Evolutionary conservation across 1,140 invertebrate genomes (phyloP).

Genomic region (Papilio polytes): DNA sequence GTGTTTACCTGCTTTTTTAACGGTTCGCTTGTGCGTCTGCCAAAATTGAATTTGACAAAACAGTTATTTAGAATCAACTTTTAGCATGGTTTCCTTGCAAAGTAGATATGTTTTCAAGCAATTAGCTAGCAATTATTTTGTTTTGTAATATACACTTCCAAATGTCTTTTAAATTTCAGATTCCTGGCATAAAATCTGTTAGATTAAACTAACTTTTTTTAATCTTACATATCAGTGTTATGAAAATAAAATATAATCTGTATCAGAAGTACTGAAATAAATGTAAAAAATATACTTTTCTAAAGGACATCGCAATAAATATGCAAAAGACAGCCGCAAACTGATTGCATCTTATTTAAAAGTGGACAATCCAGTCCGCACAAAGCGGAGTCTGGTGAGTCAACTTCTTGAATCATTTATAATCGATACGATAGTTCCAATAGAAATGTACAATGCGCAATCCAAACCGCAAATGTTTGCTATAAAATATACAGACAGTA

Average conservation of each 20-base stretch:
- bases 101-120: too few relatives aligned
- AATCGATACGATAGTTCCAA: conserved; percentile 28
- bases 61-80: too few relatives aligned
- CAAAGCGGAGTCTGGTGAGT: conserved; percentile 34
- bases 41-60: not conserved
- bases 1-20: conserved; percentile 44
- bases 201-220: too few relatives aligned
- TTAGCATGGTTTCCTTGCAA: too few relatives aligned
- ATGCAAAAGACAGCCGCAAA: conserved; percentile 31
- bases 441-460: conserved; percentile 31
- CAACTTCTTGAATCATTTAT: conserved; percentile 39
- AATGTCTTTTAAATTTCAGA: too few relatives aligned
- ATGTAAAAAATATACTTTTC: not conserved
- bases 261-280: not conserved
- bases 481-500: conserved; percentile 6
- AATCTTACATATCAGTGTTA: too few relatives aligned
- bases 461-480: conserved; percentile 3
- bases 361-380: conserved; percentile 32
- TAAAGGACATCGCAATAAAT: not conserved
- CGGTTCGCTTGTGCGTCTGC: conserved; percentile 18
- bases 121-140: too few relatives aligned
- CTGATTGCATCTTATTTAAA: conserved; percentile 36
- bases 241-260: not conserved
- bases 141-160: too few relatives aligned
- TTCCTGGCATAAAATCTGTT: too few relatives aligned